Percentiles rank a stretch among this genome's conserved stretches.
Conservation (phyloP, 92 coral and sea anemone genomes). For the Palythoa caribaeorum region DNA sequence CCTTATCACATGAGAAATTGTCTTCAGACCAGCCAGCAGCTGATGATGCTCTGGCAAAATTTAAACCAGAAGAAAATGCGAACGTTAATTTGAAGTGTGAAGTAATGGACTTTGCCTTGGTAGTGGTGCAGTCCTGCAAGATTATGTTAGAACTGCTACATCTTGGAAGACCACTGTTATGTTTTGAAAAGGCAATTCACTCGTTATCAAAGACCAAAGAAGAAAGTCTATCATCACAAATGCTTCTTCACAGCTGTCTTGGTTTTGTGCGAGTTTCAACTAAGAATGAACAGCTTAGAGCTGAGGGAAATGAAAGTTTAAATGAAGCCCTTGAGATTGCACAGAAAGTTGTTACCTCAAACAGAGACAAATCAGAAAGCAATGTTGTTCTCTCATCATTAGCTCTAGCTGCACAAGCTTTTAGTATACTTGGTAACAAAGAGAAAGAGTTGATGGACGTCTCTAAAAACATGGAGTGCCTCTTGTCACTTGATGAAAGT, state of each 20-base stretch:
- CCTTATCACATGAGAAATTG: neutral
- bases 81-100: neutral
- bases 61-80: neutral
- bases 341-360: neutral
- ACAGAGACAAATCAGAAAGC: neutral
- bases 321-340: slow-evolving; percentile 15
- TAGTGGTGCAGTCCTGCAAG: neutral
- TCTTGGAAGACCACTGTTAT: too few species aligned
- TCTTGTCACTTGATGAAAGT: neutral
- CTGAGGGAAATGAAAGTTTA: neutral
- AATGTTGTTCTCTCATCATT: neutral
- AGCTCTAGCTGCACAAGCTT: slow-evolving; percentile 17
- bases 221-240: neutral
- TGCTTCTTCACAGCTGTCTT: slow-evolving; percentile 25
- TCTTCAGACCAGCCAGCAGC: neutral
- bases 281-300: neutral
- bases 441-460: neutral
- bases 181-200: neutral
- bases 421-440: neutral
- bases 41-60: too few species aligned
- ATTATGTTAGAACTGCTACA: neutral
- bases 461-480: neutral
- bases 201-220: neutral
- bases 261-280: slow-evolving; percentile 2
- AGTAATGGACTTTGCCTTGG: neutral